Evolutionary conservation across 2,113 vertebrate species (phyloP).

Genomic region (Propithecus coquereli): DNA sequence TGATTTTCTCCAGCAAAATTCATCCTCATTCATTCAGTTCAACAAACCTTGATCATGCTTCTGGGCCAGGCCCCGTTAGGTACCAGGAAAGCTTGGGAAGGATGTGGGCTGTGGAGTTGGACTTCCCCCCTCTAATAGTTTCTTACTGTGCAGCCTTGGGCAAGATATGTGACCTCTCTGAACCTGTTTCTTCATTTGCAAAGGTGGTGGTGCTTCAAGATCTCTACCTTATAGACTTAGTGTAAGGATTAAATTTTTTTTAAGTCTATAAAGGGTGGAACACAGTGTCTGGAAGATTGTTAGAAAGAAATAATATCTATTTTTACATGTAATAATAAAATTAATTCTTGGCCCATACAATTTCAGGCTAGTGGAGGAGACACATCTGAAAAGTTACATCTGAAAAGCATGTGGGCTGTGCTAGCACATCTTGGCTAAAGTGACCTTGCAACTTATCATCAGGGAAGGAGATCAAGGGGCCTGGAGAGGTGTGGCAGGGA

Average conservation of each 20-base stretch:
- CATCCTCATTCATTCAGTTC: neutral
- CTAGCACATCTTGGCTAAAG: neutral
- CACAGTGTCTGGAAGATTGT: neutral
- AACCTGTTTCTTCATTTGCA: neutral
- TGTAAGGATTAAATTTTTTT: neutral
- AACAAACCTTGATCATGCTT: neutral
- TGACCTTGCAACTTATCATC: neutral
- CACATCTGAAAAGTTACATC: neutral
- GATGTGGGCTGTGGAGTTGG: neutral
- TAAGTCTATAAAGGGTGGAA: neutral
- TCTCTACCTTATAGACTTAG: neutral
- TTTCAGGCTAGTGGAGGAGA: neutral
- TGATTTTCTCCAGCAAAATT: neutral
- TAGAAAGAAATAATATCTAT: constrained; percentile 32
- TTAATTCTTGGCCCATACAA: neutral
- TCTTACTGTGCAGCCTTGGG: neutral
- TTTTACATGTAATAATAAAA: constrained; percentile 11
- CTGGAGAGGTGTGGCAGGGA: neutral
- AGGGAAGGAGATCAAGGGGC: neutral
- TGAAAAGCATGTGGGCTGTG: neutral
- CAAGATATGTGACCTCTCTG: neutral
- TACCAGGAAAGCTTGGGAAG: neutral
- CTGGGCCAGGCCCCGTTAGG: neutral
- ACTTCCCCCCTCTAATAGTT: neutral
- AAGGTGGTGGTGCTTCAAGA: neutral